These are phyloP conservation scores for Morelia viridis DNA, from an alignment of 2,797 vertebrate species.

Conservation along the genomic window DNA sequence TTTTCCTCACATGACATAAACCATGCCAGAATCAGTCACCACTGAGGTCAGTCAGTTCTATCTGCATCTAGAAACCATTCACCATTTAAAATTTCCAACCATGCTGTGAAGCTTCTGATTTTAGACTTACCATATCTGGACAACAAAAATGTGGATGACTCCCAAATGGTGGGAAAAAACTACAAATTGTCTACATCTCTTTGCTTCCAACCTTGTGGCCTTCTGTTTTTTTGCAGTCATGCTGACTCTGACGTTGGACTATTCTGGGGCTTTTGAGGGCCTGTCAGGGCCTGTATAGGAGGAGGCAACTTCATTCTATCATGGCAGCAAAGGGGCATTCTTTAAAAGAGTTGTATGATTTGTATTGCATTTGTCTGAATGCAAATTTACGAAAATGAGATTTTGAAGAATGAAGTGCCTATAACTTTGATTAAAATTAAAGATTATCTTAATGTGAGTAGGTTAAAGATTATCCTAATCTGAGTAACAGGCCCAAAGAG, in stretches of 20 bases:
- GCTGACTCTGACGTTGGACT: neutral
- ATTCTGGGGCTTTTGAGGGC: neutral
- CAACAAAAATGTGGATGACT: neutral
- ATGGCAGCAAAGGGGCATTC: neutral
- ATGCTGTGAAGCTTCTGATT: neutral
- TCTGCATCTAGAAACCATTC: neutral
- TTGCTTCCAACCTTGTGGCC: neutral
- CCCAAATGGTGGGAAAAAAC: neutral
- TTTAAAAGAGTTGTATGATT: neutral
- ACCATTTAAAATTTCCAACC: neutral
- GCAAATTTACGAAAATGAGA: neutral
- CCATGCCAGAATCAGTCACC: neutral
- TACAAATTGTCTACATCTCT: neutral
- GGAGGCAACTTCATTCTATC: neutral
- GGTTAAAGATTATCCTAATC: neutral
- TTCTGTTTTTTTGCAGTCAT: neutral
- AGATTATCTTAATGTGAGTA: neutral
- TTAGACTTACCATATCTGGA: neutral
- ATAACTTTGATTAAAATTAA: neutral
- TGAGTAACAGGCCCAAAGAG: neutral
- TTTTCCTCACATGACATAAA: too few relatives aligned
- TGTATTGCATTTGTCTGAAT: neutral
- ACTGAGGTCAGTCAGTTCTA: neutral
- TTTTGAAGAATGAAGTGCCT: neutral
- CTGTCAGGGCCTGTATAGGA: neutral